Base-by-base conservation (phyloP, 2,888 invertebrate genomes). In the Coecobrya sp. region DNA sequence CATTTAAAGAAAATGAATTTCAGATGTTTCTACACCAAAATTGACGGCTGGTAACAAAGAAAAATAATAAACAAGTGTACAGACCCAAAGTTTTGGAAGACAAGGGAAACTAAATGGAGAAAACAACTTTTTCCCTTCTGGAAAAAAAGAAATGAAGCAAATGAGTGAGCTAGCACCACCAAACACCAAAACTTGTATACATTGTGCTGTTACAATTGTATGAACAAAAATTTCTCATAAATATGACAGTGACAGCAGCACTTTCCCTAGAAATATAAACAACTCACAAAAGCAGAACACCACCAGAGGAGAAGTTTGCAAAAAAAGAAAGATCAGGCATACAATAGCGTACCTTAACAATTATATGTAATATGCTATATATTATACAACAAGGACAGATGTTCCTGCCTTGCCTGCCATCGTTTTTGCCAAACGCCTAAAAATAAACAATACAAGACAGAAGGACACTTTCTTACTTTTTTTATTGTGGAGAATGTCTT, bases 381-480 rank as follows among this genome's bases (percentile, higher is more conserved):
- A 59, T 59, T 19, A 8, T 13, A 8, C 11, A n/a, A 65, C 25
- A 25, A 27, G 13, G n/a, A n/a, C 16, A n/a, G 36, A 30, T 70
- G 22, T 25, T 25, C n/a, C 30, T 22, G 27, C 4, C 8, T 4
- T 36, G 8, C n/a, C 36, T 36, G n/a, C 70, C 70, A 36, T 3
- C 1, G n/a, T 70, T 70, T 68, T n/a, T 16, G 30, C 22, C 25
- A 70, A n/a, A 30, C 36, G 11, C n/a, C 2, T 36, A 70, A 70
- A n/a, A 70, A 70, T 25, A 70, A 70, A 65, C 65, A 25, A 65
- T 19, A 65, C 27, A 65, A 25, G 65, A 65, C 10, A 70, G n/a
- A 70, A 70, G 70, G 70, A 70, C 70, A 70, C 70, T 70, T 65
- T 65, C 8, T 65, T 36, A 36, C 36, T n/a, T 70, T 8, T 70